These are phyloP conservation scores for Triplophysa bombifrons DNA, from an alignment of 2,797 vertebrate genomes.

Conservation along the genomic window DNA sequence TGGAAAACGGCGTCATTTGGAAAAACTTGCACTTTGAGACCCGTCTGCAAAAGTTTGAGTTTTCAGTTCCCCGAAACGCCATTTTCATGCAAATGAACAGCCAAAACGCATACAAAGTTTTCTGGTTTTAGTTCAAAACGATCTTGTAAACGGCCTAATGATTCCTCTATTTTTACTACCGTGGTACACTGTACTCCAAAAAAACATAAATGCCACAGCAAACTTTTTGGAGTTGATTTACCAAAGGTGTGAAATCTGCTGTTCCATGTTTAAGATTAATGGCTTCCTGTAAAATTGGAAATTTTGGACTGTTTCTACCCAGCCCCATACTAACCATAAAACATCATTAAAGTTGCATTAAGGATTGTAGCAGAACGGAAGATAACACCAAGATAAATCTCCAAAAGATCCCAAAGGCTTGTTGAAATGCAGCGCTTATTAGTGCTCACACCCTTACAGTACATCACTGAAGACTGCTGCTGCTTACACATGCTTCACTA, in stretches of 20 bases:
- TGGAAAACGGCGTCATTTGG: too few species aligned
- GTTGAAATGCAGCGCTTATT: not conserved
- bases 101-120: too few species aligned
- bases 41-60: too few species aligned
- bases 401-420: not conserved
- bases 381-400: not conserved
- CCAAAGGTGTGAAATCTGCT: not conserved
- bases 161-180: too few species aligned
- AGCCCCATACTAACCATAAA: constrained; percentile 4
- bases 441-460: not conserved
- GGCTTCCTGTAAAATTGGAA: not conserved
- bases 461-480: not conserved
- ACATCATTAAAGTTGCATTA: constrained; percentile 1
- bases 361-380: not conserved
- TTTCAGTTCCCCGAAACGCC: too few species aligned
- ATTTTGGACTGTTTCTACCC: not conserved
- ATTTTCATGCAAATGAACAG: too few species aligned
- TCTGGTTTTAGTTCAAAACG: too few species aligned
- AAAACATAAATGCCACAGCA: too few species aligned
- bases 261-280: not conserved
- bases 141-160: too few species aligned
- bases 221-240: not conserved
- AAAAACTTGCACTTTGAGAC: too few species aligned
- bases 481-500: not conserved
- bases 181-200: too few species aligned